Conservation (phyloP, 2,113 vertebrate genomes). For the Rhipidura dahli region DNA sequence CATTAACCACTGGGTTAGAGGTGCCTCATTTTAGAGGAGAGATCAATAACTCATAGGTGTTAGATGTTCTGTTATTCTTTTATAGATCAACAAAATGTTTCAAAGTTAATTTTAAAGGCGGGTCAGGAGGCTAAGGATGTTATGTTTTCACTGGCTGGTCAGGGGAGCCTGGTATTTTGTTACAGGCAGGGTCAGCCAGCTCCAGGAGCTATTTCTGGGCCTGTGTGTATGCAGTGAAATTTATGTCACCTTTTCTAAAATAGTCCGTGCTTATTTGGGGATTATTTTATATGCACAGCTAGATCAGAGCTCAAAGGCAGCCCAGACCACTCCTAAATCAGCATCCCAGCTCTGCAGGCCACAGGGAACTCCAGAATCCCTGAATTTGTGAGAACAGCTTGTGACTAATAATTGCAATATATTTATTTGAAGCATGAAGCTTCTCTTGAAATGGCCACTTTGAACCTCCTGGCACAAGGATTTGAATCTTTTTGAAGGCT, state of each 20-base stretch:
- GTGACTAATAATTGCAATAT: not conserved
- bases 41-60: not conserved
- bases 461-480: not conserved
- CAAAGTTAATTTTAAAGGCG: not conserved
- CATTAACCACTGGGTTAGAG: not conserved
- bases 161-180: not conserved
- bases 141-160: slow-evolving; percentile 5
- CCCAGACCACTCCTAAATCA: not conserved
- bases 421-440: not conserved
- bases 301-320: not conserved
- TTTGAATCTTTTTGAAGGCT: not conserved
- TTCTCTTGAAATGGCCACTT: not conserved
- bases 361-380: not conserved
- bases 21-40: not conserved
- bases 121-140: slow-evolving; percentile 24
- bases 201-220: not conserved
- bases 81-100: slow-evolving; percentile 12
- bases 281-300: not conserved
- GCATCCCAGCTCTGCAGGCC: not conserved
- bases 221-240: not conserved
- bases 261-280: not conserved
- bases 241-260: not conserved
- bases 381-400: not conserved
- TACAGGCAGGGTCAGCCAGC: not conserved
- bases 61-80: not conserved